Percentiles rank a stretch among this genome's conserved stretches.
Conservation (phyloP, 2,888 invertebrate genomes). For the Melanostoma scalare region DNA sequence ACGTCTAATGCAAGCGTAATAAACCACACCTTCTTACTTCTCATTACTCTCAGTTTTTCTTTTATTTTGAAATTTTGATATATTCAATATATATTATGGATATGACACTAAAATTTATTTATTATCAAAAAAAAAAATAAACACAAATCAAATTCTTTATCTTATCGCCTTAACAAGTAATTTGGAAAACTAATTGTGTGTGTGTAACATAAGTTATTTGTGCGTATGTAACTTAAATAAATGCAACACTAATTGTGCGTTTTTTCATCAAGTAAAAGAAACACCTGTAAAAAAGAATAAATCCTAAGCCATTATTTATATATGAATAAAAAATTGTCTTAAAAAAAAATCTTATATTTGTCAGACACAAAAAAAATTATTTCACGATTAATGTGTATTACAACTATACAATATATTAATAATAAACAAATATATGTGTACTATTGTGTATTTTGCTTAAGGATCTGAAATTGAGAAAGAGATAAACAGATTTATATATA, state of each 20-base stretch:
- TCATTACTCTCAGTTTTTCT: not conserved
- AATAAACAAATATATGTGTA: conserved; percentile 43
- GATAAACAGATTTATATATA: conserved; percentile 29
- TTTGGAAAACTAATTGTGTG: conserved; percentile 65
- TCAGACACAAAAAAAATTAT: conserved; percentile 16
- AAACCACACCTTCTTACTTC: too few species aligned
- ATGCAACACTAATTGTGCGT: too few species aligned
- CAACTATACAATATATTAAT: conserved; percentile 39
- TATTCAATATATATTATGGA: not conserved
- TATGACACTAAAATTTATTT: conserved; percentile 44
- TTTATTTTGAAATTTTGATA: not conserved
- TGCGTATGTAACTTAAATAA: conserved; percentile 62
- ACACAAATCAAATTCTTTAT: conserved; percentile 1
- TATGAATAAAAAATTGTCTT: conserved; percentile 27
- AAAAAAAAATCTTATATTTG: conserved; percentile 39
- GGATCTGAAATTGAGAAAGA: conserved; percentile 44
- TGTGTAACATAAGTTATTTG: conserved; percentile 63
- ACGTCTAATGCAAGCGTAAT: too few species aligned
- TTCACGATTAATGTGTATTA: conserved; percentile 39
- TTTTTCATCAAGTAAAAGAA: conserved; percentile 17
- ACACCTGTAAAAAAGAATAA: conserved; percentile 59
- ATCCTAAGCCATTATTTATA: conserved; percentile 49
- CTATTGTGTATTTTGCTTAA: conserved; percentile 63
- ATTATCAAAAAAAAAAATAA: conserved; percentile 55
- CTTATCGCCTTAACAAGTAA: conserved; percentile 72